A percentile compares a stretch with the other conserved stretches of the same genome.
phyloP scores from a whole-genome alignment of 2,888 invertebrate genomes.

The Beris chalybata region DNA sequence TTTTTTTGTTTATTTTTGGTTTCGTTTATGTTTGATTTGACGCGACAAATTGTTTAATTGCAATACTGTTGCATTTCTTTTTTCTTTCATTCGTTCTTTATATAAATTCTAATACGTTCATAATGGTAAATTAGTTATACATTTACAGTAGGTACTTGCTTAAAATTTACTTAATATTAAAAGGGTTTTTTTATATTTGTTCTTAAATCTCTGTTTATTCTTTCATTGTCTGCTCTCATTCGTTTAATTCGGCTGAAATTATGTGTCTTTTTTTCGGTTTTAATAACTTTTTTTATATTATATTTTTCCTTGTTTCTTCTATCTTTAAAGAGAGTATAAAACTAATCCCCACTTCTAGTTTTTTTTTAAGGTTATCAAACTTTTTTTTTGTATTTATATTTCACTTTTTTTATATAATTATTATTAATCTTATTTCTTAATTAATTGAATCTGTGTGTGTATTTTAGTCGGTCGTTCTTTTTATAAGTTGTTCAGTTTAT shows the following conservation, averaged over 20 bases:
- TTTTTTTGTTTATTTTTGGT: slow-evolving; percentile 36
- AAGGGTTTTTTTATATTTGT: slow-evolving; percentile 20
- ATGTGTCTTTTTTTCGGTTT: slow-evolving; percentile 32
- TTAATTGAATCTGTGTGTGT: slow-evolving; percentile 23
- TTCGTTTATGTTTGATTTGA: slow-evolving; percentile 44
- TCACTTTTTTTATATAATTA: slow-evolving; percentile 3
- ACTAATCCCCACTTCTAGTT: slow-evolving; percentile 38
- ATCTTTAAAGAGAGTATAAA: slow-evolving; percentile 41
- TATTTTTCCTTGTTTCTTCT: slow-evolving; percentile 33
- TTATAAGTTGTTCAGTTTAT: slow-evolving; percentile 16
- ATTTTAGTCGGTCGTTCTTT: slow-evolving; percentile 32
- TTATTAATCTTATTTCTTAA: slow-evolving; percentile 7
- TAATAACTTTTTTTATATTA: slow-evolving; percentile 42
- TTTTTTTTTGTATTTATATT: slow-evolving; percentile 22
- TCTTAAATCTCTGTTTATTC: not conserved
- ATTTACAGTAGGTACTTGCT: slow-evolving; percentile 41
- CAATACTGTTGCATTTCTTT: slow-evolving; percentile 1
- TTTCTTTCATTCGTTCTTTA: slow-evolving; percentile 1
- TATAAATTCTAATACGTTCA: slow-evolving; percentile 32
- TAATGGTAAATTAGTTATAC: slow-evolving; percentile 26
- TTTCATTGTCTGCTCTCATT: slow-evolving; percentile 5
- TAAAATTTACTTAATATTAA: slow-evolving; percentile 32
- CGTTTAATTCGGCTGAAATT: not conserved
- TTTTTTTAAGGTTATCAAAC: slow-evolving; percentile 20
- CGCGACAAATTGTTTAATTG: slow-evolving; percentile 23